These are phyloP conservation scores for Brotula barbata DNA, from an alignment of 2,797 vertebrate genomes.

Conservation along the genomic window DNA sequence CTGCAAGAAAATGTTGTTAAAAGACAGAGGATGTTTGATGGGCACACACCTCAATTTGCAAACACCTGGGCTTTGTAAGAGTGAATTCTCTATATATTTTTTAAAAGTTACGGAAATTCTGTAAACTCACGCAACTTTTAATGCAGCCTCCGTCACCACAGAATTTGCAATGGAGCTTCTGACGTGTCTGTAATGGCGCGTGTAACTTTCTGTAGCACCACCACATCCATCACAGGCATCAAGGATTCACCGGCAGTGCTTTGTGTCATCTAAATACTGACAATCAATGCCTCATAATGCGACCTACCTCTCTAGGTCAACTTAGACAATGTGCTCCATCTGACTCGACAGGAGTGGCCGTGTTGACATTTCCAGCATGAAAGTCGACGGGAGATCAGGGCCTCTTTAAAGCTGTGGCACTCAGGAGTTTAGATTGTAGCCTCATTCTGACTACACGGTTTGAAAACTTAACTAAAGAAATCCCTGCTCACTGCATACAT, in stretches of 20 bases:
- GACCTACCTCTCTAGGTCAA: constrained; percentile 8
- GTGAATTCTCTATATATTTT: too few species aligned
- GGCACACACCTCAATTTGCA: background rate
- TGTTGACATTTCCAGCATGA: background rate
- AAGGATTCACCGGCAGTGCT: constrained; percentile 2
- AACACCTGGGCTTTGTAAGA: background rate
- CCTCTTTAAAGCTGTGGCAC: background rate
- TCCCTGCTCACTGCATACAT: too few species aligned
- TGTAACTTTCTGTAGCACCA: constrained; percentile 3
- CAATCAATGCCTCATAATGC: constrained; percentile 15
- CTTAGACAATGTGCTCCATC: background rate
- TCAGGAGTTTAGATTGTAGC: background rate
- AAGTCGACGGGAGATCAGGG: background rate
- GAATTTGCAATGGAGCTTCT: too few species aligned
- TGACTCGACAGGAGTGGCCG: background rate
- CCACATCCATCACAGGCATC: constrained; percentile 19
- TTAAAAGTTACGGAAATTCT: too few species aligned
- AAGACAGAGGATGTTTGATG: too few species aligned
- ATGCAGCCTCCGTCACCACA: too few species aligned
- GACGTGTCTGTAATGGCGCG: background rate
- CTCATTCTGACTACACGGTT: too few species aligned
- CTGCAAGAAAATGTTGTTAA: too few species aligned
- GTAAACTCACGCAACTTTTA: too few species aligned
- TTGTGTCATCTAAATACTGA: background rate
- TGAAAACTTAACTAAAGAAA: too few species aligned